A percentile compares a stretch with the other conserved stretches of the same genome.
These are phyloP conservation scores for Pavo muticus DNA, from an alignment of 2,113 vertebrate genomes.

Conservation along the genomic window DNA sequence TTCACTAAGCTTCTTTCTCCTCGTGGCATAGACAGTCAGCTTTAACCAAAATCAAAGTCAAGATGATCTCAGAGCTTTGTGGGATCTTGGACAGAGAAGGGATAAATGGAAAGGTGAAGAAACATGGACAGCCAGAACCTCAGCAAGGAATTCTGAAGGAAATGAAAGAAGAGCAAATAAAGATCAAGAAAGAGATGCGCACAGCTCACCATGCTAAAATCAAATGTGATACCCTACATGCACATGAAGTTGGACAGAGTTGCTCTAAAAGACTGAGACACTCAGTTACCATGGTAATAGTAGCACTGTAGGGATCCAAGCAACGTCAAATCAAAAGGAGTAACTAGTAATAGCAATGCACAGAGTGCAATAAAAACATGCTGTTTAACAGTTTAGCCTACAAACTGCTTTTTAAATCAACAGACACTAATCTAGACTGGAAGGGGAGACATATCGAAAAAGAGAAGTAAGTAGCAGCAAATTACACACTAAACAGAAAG, in stretches of 20 bases:
- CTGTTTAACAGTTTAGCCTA: not conserved
- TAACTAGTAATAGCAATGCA: not conserved
- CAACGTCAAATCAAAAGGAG: not conserved
- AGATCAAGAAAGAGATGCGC: not conserved
- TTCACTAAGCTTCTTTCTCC: not conserved
- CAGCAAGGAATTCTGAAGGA: not conserved
- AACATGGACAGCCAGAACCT: not conserved
- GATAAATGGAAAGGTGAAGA: not conserved
- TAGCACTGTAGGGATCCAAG: not conserved
- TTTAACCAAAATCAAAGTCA: not conserved
- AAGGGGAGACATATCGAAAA: not conserved
- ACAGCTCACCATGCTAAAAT: not conserved
- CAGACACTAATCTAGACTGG: not conserved
- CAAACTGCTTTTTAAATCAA: not conserved
- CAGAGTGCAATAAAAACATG: not conserved
- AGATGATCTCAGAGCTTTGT: not conserved
- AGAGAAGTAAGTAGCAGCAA: not conserved
- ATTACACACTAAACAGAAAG: not conserved
- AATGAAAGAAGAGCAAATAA: not conserved
- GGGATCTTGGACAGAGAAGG: not conserved
- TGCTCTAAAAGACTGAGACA: not conserved
- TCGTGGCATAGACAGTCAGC: fast-evolving
- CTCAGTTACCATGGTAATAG: not conserved
- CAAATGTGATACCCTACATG: not conserved
- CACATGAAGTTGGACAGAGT: not conserved